These are phyloP conservation scores for Copidosoma floridanum DNA, from an alignment of 1,140 invertebrate genomes.

Conservation along the genomic window DNA sequence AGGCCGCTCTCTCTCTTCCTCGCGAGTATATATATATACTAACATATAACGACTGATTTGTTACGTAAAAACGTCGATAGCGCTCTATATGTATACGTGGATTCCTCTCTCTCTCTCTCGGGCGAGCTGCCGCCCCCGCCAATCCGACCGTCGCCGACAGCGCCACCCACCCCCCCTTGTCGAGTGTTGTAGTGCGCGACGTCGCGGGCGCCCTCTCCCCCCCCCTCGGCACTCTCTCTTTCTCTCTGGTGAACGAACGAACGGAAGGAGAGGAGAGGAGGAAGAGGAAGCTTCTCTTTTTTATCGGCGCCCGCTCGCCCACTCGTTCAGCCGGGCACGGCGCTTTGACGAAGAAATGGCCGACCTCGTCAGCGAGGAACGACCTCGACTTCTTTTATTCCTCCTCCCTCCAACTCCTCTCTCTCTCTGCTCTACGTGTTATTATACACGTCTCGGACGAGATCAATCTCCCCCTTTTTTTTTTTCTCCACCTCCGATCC, in stretches of 20 bases:
- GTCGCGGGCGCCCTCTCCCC: no score
- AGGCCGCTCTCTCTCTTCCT: constrained; percentile 50
- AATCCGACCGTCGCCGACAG: constrained; percentile 37
- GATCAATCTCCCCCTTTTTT: no score
- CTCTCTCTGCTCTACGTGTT: no score
- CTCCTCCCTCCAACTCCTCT: no score
- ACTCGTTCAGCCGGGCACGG: constrained; percentile 51
- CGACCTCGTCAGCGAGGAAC: constrained; percentile 42
- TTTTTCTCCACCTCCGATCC: no score
- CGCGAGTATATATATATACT: no score
- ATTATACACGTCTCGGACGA: no score
- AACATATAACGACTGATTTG: constrained; percentile 59
- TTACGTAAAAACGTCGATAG: constrained; percentile 60
- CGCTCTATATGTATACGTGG: no score
- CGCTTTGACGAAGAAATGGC: constrained; percentile 57
- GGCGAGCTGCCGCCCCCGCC: constrained; percentile 41
- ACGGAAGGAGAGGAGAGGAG: constrained; percentile 21
- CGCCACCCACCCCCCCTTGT: constrained; percentile 16
- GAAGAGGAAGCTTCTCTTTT: constrained; percentile 46
- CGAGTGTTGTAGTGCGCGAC: no score
- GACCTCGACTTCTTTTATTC: constrained; percentile 37
- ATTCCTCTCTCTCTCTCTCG: no score
- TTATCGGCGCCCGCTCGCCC: constrained; percentile 53
- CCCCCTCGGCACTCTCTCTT: no score
- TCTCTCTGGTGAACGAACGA: no score